Evolutionary conservation across 2,888 invertebrate genomes (phyloP).

Genomic region (Psococerastis gibbosa): DNA sequence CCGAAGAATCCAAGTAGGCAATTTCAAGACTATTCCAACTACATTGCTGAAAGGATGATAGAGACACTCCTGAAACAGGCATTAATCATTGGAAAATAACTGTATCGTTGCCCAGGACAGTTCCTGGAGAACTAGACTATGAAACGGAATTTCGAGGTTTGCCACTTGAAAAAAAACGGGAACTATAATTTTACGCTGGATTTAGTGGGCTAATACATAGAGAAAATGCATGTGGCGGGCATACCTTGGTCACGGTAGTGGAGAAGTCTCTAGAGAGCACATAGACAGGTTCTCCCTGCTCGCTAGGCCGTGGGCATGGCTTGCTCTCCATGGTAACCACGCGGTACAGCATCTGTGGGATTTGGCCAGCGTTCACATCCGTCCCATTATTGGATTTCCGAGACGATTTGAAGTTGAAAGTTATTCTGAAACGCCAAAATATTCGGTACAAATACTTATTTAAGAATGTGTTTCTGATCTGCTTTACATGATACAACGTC

Average conservation of each 20-base stretch:
- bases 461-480: background rate
- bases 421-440: slow-evolving; percentile 32
- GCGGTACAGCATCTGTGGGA: slow-evolving; percentile 72
- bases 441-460: background rate
- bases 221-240: background rate
- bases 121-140: too few species aligned
- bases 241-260: slow-evolving; percentile 56
- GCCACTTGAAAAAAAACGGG: slow-evolving; percentile 7
- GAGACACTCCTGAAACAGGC: slow-evolving; percentile 36
- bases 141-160: too few species aligned
- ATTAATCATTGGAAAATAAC: too few species aligned
- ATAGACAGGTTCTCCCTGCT: slow-evolving; percentile 58
- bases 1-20: slow-evolving; percentile 37
- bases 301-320: slow-evolving; percentile 29
- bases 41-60: slow-evolving; percentile 74
- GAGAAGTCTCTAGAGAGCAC: slow-evolving; percentile 72
- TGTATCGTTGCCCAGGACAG: too few species aligned
- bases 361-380: slow-evolving; percentile 93
- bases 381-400: slow-evolving; percentile 97
- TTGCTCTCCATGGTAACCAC: slow-evolving; percentile 48
- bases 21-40: slow-evolving; percentile 76
- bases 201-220: background rate
- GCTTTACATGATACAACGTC: background rate
- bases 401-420: slow-evolving; percentile 91
- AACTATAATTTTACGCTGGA: background rate